Evolutionary conservation across 1,140 invertebrate genomes (phyloP).

Genomic region (Eriocheir sinensis): DNA sequence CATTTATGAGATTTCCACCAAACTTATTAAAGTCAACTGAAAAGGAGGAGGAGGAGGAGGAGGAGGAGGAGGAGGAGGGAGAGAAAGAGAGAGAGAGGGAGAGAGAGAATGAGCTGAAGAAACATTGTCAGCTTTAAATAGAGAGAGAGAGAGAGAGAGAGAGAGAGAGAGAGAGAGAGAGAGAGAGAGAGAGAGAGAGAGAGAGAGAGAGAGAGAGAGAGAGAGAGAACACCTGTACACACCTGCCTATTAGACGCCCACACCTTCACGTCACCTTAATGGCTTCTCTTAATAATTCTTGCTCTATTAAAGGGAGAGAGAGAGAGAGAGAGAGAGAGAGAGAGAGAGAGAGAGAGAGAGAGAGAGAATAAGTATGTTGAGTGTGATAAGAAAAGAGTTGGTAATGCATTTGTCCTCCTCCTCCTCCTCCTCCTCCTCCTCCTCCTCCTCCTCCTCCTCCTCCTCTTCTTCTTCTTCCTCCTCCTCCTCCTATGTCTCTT

Average conservation of each 20-base stretch:
- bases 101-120: background rate
- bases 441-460: background rate
- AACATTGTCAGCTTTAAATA: background rate
- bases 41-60: background rate
- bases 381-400: too few species aligned
- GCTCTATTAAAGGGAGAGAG: too few species aligned
- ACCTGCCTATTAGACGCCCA: too few species aligned
- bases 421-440: too few species aligned
- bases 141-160: conserved; percentile 3
- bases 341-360: too few species aligned
- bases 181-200: conserved; percentile 15
- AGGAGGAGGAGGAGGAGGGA: conserved; percentile 11
- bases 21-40: too few species aligned
- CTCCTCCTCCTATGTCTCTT: too few species aligned
- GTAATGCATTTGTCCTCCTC: too few species aligned
- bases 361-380: too few species aligned
- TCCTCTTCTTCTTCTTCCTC: background rate
- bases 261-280: too few species aligned
- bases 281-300: background rate
- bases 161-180: conserved; percentile 3
- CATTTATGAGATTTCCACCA: background rate
- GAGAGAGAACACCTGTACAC: too few species aligned
- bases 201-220: conserved; percentile 26
- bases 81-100: background rate
- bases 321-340: background rate